A percentile compares a stretch with the other conserved stretches of the same genome.
These are phyloP conservation scores for Nemurella pictetii DNA, from an alignment of 2,888 invertebrate species.

Conservation along the genomic window DNA sequence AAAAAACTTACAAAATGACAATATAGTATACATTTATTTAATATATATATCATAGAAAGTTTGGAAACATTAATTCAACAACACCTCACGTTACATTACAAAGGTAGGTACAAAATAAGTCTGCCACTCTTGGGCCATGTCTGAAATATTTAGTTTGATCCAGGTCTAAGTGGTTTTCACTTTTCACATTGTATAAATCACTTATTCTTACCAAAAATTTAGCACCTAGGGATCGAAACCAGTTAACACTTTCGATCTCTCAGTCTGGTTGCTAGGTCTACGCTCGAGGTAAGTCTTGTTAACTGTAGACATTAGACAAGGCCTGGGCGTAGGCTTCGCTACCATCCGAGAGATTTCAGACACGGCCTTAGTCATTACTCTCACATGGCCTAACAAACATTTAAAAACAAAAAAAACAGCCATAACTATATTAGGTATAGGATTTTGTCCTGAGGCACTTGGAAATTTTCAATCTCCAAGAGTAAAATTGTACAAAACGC, in stretches of 20 bases:
- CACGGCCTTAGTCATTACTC: background rate
- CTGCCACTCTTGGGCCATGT: background rate
- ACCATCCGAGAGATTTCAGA: too few relatives aligned
- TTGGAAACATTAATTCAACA: slow-evolving; percentile 15
- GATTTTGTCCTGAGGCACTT: background rate
- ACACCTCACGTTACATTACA: slow-evolving; percentile 6
- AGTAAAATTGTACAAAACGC: background rate
- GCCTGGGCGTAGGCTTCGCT: too few relatives aligned
- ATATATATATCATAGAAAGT: slow-evolving; percentile 16
- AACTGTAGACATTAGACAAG: too few relatives aligned
- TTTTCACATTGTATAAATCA: too few relatives aligned
- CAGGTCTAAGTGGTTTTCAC: too few relatives aligned
- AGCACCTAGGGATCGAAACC: too few relatives aligned
- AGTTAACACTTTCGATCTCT: too few relatives aligned
- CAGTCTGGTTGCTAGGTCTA: too few relatives aligned
- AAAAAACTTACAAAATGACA: background rate
- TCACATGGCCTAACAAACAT: background rate
- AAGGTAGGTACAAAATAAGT: too few relatives aligned
- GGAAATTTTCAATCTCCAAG: background rate
- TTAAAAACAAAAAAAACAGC: background rate
- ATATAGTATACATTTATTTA: background rate
- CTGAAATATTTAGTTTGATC: too few relatives aligned
- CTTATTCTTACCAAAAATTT: too few relatives aligned
- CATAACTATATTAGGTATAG: background rate
- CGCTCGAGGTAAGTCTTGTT: too few relatives aligned